phyloP scores from a whole-genome alignment of 1,140 invertebrate species.

The Pectinophora gossypiella region DNA sequence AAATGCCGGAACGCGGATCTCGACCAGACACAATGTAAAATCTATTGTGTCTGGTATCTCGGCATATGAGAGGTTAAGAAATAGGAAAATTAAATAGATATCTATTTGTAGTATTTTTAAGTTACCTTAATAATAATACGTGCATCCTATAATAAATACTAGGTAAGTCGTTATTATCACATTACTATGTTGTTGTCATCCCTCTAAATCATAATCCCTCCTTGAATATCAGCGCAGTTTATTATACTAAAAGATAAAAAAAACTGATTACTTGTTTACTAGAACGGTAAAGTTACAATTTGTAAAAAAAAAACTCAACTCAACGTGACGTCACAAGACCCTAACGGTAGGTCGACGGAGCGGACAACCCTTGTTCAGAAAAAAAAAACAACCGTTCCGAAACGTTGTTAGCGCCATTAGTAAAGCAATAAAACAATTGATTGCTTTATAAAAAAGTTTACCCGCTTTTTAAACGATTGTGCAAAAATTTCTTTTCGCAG shows the following conservation, averaged over 20 bases:
- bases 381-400: constrained; percentile 9
- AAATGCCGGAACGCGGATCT: too few relatives aligned
- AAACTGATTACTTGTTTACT: not conserved
- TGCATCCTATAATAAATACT: too few relatives aligned
- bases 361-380: constrained; percentile 12
- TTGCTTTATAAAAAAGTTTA: not conserved
- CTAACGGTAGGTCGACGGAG: constrained; percentile 12
- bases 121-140: too few relatives aligned
- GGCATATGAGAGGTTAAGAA: too few relatives aligned
- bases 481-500: constrained; percentile 52
- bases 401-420: not conserved
- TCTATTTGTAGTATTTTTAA: too few relatives aligned
- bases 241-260: not conserved
- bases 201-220: too few relatives aligned
- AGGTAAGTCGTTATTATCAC: too few relatives aligned
- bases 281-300: not conserved
- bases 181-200: too few relatives aligned
- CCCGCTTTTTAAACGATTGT: constrained; percentile 15
- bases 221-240: too few relatives aligned
- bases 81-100: too few relatives aligned
- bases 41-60: too few relatives aligned
- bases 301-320: not conserved
- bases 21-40: too few relatives aligned
- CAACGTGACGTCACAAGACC: constrained; percentile 26
- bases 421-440: constrained; percentile 21